Base-by-base conservation (phyloP, 2,888 invertebrate species). In the Drosophila kokeensis region DNA sequence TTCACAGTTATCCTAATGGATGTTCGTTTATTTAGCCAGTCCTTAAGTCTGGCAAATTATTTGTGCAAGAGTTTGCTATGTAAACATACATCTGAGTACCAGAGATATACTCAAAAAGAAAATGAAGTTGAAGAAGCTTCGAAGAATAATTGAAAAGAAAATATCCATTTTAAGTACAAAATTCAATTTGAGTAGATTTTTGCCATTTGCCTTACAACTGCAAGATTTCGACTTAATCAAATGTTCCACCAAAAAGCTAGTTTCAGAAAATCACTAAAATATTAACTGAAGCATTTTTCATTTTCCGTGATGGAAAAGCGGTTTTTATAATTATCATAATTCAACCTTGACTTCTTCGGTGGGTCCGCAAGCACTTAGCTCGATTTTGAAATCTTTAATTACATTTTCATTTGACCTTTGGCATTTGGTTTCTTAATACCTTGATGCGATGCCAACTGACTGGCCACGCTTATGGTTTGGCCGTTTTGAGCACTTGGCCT, bases 381-480 rank as follows among this genome's bases (percentile, higher is more conserved):
- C n/a, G 49, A 53, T 49, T 71, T 84, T 68, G 45, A 49, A 60
- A 74, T 69, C 68, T 71, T 68, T 84, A 81, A 85, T 79, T 79
- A 78, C 79, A 79, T 78, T 78, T 68, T 63, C 70, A 42, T 73
- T 76, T 61, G 71, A 42, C 74, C 81, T 69, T 83, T 58, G 68
- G 59, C 45, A 48, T 61, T 60, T 34, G 49, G 59, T 60, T 21
- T 4, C 21, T 21, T 6, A 67, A 69, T 60, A 57, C 59, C 71
- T 70, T 67, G 83, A 73, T 76, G 73, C 57, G 71, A 30, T 83
- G 86, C 74, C 81, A 83, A 71, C 34, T 59, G 78, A 29, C 38
- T 60, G 53, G 52, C 60, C 65, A 65, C 67, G 49, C 55, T 34
- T 32, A 45, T 55, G 27, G 29, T 5, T 30, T 15, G 27, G 27